These are phyloP conservation scores for Cyprinodon diabolis DNA, from an alignment of 2,797 vertebrate genomes.

Conservation along the genomic window DNA sequence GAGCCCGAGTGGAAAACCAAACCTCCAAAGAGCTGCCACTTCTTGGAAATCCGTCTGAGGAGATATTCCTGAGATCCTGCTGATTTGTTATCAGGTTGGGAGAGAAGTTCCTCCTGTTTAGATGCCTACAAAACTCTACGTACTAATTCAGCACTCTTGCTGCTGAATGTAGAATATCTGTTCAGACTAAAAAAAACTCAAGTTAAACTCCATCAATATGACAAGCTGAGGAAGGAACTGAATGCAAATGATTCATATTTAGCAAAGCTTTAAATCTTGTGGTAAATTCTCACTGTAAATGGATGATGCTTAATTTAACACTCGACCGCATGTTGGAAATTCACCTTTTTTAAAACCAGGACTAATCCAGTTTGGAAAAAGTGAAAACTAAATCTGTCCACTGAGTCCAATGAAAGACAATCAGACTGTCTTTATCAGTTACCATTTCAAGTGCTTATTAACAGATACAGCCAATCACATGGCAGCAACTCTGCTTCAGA, in stretches of 20 bases:
- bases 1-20: slow-evolving; percentile 30
- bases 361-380: background rate
- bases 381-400: background rate
- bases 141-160: background rate
- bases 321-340: slow-evolving; percentile 3
- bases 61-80: background rate
- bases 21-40: slow-evolving; percentile 17
- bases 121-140: background rate
- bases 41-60: slow-evolving; percentile 2
- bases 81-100: slow-evolving; percentile 11
- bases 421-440: background rate
- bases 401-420: background rate
- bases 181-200: slow-evolving; percentile 12
- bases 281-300: slow-evolving; percentile 6
- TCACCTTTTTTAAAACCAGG: background rate
- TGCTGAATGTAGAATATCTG: background rate
- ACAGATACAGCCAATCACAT: background rate
- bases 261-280: slow-evolving; percentile 20
- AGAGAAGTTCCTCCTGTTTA: background rate
- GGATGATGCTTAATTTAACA: background rate
- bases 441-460: background rate
- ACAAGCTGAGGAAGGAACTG: slow-evolving; percentile 19
- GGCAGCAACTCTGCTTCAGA: no score
- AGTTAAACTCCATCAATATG: slow-evolving; percentile 3
- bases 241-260: slow-evolving; percentile 23